A percentile compares a stretch with the other conserved stretches of the same genome.
Conservation (phyloP, 2,113 vertebrate genomes). For the Lipotes vexillifer region DNA sequence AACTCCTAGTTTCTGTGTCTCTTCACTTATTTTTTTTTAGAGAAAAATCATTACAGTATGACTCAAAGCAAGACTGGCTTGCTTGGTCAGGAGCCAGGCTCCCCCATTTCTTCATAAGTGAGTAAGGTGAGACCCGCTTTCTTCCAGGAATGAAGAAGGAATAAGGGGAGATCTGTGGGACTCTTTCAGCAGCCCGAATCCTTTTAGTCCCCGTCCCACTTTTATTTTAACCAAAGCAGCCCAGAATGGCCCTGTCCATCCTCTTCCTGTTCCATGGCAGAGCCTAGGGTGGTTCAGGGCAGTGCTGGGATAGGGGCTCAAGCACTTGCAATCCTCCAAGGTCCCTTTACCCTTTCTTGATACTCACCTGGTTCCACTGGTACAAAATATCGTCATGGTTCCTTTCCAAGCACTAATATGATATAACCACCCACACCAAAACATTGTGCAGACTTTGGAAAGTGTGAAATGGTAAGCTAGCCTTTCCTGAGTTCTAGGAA, state of each 20-base stretch:
- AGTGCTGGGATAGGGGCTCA: background rate
- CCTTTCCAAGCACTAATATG: background rate
- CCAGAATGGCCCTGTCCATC: background rate
- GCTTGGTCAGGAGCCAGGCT: background rate
- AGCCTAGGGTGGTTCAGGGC: background rate
- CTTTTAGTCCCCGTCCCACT: background rate
- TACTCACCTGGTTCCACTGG: too few species aligned
- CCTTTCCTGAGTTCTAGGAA: background rate
- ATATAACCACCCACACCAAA: background rate
- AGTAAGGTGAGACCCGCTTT: background rate
- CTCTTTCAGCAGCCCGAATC: background rate
- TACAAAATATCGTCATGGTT: accelerated
- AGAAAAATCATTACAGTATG: background rate
- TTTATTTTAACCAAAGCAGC: background rate
- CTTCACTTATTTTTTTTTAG: background rate
- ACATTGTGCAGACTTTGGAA: background rate
- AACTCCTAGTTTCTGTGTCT: background rate
- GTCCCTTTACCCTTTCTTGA: background rate
- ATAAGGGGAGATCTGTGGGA: background rate
- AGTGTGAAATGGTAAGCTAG: background rate
- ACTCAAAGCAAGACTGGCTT: background rate
- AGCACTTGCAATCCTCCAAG: background rate
- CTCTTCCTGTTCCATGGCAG: background rate
- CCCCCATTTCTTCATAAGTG: background rate
- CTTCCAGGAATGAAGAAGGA: background rate